These are phyloP conservation scores for Habropoda laboriosa DNA, from an alignment of 1,140 invertebrate genomes.

Conservation along the genomic window DNA sequence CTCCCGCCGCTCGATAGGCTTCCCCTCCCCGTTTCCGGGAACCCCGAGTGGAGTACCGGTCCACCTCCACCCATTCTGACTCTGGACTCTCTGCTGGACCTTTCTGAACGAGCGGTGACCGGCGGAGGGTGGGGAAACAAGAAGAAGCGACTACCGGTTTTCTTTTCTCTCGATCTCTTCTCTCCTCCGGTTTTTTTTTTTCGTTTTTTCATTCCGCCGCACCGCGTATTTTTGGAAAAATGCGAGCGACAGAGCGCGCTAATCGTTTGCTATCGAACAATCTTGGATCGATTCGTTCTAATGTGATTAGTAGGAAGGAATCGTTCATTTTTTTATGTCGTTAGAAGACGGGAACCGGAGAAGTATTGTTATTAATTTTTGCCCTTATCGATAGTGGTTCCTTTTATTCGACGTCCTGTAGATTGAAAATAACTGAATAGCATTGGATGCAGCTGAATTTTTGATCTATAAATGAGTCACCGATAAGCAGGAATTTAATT, in stretches of 20 bases:
- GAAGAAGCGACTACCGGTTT: background rate
- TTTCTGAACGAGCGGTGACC: conserved; percentile 2
- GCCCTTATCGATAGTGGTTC: no score
- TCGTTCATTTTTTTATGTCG: no score
- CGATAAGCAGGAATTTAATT: no score
- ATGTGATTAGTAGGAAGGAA: no score
- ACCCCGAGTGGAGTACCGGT: conserved; percentile 45
- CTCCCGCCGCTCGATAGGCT: conserved; percentile 59
- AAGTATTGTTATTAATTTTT: no score
- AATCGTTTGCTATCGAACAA: background rate
- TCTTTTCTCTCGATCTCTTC: background rate
- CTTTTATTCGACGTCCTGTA: no score
- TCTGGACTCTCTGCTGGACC: conserved; percentile 44
- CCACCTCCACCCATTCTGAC: conserved; percentile 53
- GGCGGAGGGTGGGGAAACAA: background rate
- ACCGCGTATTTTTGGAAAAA: background rate
- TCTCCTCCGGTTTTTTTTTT: background rate
- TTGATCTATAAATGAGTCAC: no score
- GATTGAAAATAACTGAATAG: no score
- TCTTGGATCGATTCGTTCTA: no score
- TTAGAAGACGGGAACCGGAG: no score
- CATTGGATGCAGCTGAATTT: no score
- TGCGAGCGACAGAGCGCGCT: no score
- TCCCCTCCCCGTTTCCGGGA: conserved; percentile 53
- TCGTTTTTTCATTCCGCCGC: background rate